Evolutionary conservation across 2,797 vertebrate genomes (phyloP), one percentile per base, ranked within the genome.

Genomic region (Cuculus canorus): DNA sequence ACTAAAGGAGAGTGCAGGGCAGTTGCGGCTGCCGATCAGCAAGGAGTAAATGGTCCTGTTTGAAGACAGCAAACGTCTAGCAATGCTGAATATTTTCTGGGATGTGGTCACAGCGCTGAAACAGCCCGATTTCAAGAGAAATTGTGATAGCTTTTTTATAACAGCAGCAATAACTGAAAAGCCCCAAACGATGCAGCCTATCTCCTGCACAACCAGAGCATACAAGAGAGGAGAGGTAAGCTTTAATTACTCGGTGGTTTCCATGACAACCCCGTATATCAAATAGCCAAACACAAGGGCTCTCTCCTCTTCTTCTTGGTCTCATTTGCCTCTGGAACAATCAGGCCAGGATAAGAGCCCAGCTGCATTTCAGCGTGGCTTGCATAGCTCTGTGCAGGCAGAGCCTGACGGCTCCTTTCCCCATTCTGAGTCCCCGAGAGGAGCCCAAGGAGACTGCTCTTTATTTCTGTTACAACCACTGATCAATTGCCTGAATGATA

Each of bases 71-170:
- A 37, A 22, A 9, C 17, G 16, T 17, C 39, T 3, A 10, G 7
- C 35, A 24, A 8, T 1, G 25, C 57, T 30, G 3, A 9, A 14
- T 45, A 45, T 39, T 56, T 50, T 21, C 70, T 3, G 1, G 59
- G 47, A 47, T 0, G 0, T 2, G 23, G 41, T 11, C 45, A 13
- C 0, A 0, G 14, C 71, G 70, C 57, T 81, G 88, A 69, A 68
- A 30, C 30, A 37, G 45, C 77, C n/a, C 5, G 12, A 64, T 68
- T 50, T 85, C 59, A 23, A 81, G 59, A 64, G 53, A 65, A 70
- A 47, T 2, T 18, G n/a, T 35, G 52, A 59, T 28, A 27, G 33
- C 45, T 91, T 0, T 0, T 69, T 41, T 25, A 4, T 53, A 75
- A 17, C 13, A 37, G 75, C 60, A 37, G 50, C 60, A 48, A 22